Evolutionary conservation across 2,797 vertebrate genomes (phyloP), one percentile per base, ranked within the genome.

Genomic region (Intellagama lesueurii): DNA sequence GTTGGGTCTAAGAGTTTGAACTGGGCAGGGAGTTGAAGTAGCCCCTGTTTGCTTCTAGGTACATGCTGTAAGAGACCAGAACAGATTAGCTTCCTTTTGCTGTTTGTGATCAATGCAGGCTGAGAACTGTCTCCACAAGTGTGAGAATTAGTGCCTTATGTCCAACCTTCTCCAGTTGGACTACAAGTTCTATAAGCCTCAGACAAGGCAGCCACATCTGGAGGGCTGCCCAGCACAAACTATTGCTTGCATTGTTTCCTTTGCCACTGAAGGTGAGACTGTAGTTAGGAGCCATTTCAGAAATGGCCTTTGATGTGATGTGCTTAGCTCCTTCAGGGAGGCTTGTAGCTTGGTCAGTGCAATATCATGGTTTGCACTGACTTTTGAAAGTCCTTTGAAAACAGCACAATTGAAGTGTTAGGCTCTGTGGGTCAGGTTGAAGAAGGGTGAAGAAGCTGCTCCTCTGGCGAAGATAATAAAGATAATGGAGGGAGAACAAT

Each of bases 271-370:
- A 94, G 91, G 92, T 89, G 90, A 95, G 93, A 92, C 88, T 91
- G 89, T 90, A 91, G 17, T 93, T 91, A 92, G 94, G 91, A 95
- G 94, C 95, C 94, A 95, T 95, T 96, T 95, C 93, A 81, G 89
- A 87, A 84, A 87, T 91, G 90, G 87, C 40, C 72, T 93, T 93
- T 93, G 88, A 85, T 91, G 92, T 90, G 90, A 72, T 89, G 87
- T 26, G 94, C 92, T 77, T 24, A n/a, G 70, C 92, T 91, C 80
- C 70, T 0, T 66, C 83, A 1, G 9, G 86, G 81, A 1, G 88
- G 89, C 76, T 89, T 87, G 88, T 40, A 1, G 72, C 85, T 86
- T 88, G 91, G 83, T 91, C 90, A 72, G 19, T 9, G 64, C 32
- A n/a, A 70, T 44, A 78, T n/a, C 73, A 32, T 5, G 4, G 32